phyloP scores from a whole-genome alignment of 2,113 vertebrate species.

The Romanogobio albipinnatus region DNA sequence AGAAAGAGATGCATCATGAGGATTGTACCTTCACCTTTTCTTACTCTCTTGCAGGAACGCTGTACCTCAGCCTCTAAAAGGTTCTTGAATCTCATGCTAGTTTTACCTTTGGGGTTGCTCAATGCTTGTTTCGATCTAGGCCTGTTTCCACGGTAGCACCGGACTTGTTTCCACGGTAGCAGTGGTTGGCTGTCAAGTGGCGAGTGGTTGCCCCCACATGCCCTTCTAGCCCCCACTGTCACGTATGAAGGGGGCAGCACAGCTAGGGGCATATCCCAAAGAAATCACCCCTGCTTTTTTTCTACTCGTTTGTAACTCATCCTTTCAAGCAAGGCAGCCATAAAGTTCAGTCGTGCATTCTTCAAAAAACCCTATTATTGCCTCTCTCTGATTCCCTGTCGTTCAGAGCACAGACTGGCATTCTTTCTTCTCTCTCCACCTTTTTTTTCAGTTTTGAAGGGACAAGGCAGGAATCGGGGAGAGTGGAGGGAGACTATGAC shows the following conservation, averaged over 20 bases:
- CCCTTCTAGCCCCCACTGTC: slow-evolving; percentile 40
- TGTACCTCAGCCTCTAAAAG: background rate
- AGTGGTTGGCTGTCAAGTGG: slow-evolving; percentile 10
- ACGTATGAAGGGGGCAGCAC: slow-evolving; percentile 66
- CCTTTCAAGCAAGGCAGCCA: slow-evolving; percentile 78
- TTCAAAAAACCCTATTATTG: slow-evolving; percentile 80
- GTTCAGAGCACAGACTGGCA: slow-evolving; percentile 69
- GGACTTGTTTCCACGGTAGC: slow-evolving; percentile 33
- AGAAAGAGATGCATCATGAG: slow-evolving; percentile 8
- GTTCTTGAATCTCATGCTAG: slow-evolving; percentile 15
- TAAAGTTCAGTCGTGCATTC: slow-evolving; percentile 80
- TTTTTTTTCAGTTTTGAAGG: slow-evolving; percentile 70
- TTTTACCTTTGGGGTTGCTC: slow-evolving; percentile 2
- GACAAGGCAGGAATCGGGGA: slow-evolving; percentile 66
- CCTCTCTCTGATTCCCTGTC: slow-evolving; percentile 75
- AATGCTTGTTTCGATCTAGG: slow-evolving; percentile 9
- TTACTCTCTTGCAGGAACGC: background rate
- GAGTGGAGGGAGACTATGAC: slow-evolving; percentile 66
- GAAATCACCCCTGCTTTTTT: slow-evolving; percentile 72
- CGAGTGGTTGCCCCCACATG: background rate
- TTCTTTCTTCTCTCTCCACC: slow-evolving; percentile 69
- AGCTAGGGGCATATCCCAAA: slow-evolving; percentile 69
- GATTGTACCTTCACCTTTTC: slow-evolving; percentile 9
- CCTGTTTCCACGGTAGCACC: slow-evolving; percentile 25
- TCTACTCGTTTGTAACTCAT: slow-evolving; percentile 76